Base-by-base conservation (phyloP, 1,140 invertebrate genomes). In the Paralvinella palmiformis region DNA sequence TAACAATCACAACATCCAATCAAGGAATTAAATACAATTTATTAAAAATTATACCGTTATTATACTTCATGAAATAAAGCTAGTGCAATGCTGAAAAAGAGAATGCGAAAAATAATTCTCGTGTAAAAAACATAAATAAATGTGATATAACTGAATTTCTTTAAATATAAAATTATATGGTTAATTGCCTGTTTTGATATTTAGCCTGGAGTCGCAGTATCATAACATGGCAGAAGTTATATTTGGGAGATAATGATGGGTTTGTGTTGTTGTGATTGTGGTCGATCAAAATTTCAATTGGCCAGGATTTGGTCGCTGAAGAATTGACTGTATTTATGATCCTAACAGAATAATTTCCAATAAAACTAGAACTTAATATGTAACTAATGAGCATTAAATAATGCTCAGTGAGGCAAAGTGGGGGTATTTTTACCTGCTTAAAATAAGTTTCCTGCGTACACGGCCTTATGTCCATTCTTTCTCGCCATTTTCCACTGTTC, bases 401-500 rank as follows among this genome's bases (percentile, higher is more conserved):
- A 22, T n/a, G 15, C 17, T 6, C 17, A 22, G 37, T 15, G 13
- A 44, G 37, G n/a, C 37, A 13, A 44, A 44, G 13, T 13, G 37
- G 13, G 1, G 32, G 17, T 27, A 31, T 64, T 76, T 61, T 75
- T 73, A 69, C 62, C 69, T 71, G 27, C 64, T 75, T 65, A 69
- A 76, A 79, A 41, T 62, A 35, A 56, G 67, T 65, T 13, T 69
- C 52, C 15, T 82, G 69, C 33, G 77, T 74, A 63, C 86, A 89
- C 31, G 82, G 65, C 48, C 80, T 68, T 17, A 88, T 74, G 69
- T 91, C 83, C 83, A 88, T 91, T 80, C 90, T 95, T 56, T 95
- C 89, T 65, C 85, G 83, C 81, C 92, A 96, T 71, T 87, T 85
- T 24, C 88, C 89, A 68, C 84, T 86, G 71, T 86, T 85, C 82